A percentile compares a stretch with the other conserved stretches of the same genome.
phyloP scores from a whole-genome alignment of 2,113 vertebrate species.

The Colinus virginianus region DNA sequence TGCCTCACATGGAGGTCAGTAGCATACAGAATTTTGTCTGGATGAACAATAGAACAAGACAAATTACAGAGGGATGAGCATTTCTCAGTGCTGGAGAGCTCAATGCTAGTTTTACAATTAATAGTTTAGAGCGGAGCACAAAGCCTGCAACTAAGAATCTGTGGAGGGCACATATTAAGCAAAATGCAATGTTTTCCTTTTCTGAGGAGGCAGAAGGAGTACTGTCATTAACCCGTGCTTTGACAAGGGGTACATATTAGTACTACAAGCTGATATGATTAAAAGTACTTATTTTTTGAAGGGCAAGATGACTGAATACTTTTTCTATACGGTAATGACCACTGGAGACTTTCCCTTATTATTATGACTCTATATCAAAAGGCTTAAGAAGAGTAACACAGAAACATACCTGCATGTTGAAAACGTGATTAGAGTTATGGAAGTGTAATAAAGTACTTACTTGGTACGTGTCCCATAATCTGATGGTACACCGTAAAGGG shows the following conservation, averaged over 20 bases:
- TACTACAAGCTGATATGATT: background rate
- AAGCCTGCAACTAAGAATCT: background rate
- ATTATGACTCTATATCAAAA: background rate
- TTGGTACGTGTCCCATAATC: conserved; percentile 98
- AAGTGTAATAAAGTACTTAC: conserved; percentile 74
- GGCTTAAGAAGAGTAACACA: background rate
- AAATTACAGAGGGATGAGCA: background rate
- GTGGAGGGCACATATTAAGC: conserved; percentile 1
- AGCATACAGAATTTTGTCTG: background rate
- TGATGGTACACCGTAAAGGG: conserved; percentile 90
- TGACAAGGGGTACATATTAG: background rate
- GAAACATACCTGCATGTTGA: background rate
- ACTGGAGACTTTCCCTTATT: background rate
- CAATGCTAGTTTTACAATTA: background rate
- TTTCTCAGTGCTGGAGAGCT: background rate
- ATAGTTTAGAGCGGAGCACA: background rate
- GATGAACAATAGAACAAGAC: background rate
- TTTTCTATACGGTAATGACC: background rate
- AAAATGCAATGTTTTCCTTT: background rate
- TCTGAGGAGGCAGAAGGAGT: background rate
- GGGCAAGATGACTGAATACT: background rate
- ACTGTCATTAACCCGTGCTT: background rate
- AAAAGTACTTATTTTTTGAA: background rate
- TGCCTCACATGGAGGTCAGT: background rate
- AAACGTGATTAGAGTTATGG: background rate